Base-by-base conservation (phyloP, 2,888 invertebrate species). In the Synanthedon tipuliformis region DNA sequence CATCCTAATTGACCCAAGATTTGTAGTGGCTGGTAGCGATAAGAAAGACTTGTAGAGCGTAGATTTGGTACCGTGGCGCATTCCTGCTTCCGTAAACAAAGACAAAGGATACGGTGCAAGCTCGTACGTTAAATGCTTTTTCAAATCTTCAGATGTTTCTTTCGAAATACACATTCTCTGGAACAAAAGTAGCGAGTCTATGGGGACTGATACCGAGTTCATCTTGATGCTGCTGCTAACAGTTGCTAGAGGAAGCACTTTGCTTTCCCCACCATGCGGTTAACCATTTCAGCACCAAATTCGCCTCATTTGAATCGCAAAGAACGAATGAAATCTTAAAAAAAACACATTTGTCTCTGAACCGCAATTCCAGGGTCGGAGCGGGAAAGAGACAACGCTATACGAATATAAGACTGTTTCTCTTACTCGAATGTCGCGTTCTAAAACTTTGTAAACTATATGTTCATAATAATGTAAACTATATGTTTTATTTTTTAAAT, bases 111-210 rank as follows among this genome's bases (percentile, higher is more conserved):
- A 57, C 13, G 54, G 57, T 40, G 57, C 57, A 27, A 55, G 52
- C 53, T 57, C 55, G 34, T 53, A 54, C 45, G 18, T 54, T 51
- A 57, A 48, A 48, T 52, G 51, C 23, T 52, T 55, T 55, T 55
- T 58, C 1, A 56, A 45, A 54, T 56, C 51, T 54, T 52, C 50
- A 16, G 51, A 16, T 3, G 54, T 45, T 52, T 52, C 49, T 54
- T 57, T 57, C 50, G 54, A 50, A 41, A 54, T 55, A 50, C 55
- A 55, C 50, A 58, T 56, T 55, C 54, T 53, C 48, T 58, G 58
- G 53, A 58, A 58, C 41, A 57, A 40, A 11, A 57, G 27, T 51
- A 55, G 49, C 40, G 54, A 51, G 51, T 57, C 52, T 53, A 57
- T 52, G 41, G 55, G 54, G 54, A 55, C 50, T 48, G 48, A 16